phyloP scores from a whole-genome alignment of 2,113 vertebrate genomes.

The Galemys pyrenaicus region DNA sequence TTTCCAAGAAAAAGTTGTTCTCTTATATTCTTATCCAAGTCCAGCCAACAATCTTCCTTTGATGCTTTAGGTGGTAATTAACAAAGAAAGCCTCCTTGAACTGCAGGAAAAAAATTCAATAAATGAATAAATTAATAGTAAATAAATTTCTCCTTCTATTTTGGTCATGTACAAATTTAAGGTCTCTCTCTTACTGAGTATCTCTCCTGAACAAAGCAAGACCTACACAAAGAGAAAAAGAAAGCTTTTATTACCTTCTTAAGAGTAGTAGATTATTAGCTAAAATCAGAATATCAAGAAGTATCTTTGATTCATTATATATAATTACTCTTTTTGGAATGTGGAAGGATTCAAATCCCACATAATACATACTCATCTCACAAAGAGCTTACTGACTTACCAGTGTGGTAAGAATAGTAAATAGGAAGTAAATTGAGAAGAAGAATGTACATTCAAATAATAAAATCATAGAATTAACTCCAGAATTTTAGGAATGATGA shows the following conservation, averaged over 20 bases:
- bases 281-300: slow-evolving; percentile 26
- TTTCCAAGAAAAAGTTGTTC: background rate
- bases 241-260: background rate
- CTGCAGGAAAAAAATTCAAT: background rate
- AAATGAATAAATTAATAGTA: slow-evolving; percentile 10
- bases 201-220: background rate
- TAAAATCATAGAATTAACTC: background rate
- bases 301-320: background rate
- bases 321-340: slow-evolving; percentile 16
- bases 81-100: background rate
- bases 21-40: background rate
- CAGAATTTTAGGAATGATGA: background rate
- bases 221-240: background rate
- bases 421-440: background rate
- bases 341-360: background rate
- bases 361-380: background rate
- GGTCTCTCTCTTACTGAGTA: background rate
- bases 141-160: slow-evolving; percentile 7
- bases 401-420: background rate
- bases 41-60: background rate
- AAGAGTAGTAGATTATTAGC: background rate
- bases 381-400: background rate
- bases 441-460: background rate
- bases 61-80: background rate
- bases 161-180: background rate